Base-by-base conservation (phyloP, 2,113 vertebrate species). In the Nyctibius bracteatus region DNA sequence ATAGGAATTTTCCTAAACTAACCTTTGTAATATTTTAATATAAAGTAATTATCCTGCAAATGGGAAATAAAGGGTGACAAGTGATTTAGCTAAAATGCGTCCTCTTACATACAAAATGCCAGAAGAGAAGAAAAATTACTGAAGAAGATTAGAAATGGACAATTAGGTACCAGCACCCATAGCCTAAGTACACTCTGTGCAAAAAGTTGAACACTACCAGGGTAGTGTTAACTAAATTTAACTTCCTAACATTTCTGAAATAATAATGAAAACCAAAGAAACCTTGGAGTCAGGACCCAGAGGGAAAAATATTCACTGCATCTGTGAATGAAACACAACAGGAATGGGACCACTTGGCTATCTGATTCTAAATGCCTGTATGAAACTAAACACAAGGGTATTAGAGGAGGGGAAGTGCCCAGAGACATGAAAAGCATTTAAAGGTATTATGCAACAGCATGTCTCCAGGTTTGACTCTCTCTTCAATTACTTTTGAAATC, bases 231-330 rank as follows among this genome's bases (percentile, higher is more conserved):
- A 80, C 14, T 47, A 10, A 74, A 72, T 61, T 87, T 82, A 51
- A 62, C 33, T 41, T 88, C 14, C 37, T 80, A 41, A 15, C 17
- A 20, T 33, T 82, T 54, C 52, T 55, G 62, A 72, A 72, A 59
- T 43, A 74, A 44, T 37, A 57, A 55, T 10, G 11, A 31, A 81
- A 88, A 28, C 8, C 5, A 46, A 79, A 63, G 22, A 77, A 79
- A 58, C 5, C 8, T 66, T 23, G 24, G 55, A 70, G 13, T 54
- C 8, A 74, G 21, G 23, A 81, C 51, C 5, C 16, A 0, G 0
- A 59, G 54, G 31, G 28, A 62, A 44, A 3, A 65, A 65, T 28
- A 86, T 23, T 57, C 25, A 49, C 14, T 61, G 17, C n/a, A 33
- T 52, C 39, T 57, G 14, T 18, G 17, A 86, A 81, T 33, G 39